Evolutionary conservation across 2,888 invertebrate species (phyloP).

Genomic region (Ceriagrion tenellum): DNA sequence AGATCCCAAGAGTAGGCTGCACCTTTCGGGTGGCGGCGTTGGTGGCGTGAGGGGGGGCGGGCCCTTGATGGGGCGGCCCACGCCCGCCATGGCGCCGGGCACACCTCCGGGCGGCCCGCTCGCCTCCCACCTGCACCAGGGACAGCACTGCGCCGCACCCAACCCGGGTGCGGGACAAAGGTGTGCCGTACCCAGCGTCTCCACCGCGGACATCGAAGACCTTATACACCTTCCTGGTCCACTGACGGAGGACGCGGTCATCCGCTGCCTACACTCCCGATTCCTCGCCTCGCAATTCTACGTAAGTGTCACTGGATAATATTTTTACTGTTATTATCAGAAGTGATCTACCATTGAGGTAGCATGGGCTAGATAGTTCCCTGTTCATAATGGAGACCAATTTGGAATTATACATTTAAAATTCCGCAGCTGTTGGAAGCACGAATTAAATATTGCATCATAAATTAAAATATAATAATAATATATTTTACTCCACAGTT

Average conservation of each 20-base stretch:
- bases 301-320: constrained; percentile 82
- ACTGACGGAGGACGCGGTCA: constrained; percentile 95
- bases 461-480: no score
- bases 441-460: no score
- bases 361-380: no score
- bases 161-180: constrained; percentile 33
- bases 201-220: constrained; percentile 86
- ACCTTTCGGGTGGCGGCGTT: constrained; percentile 70
- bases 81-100: constrained; percentile 64
- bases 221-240: constrained; percentile 95
- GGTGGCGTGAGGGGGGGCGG: constrained; percentile 70
- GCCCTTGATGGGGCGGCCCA: constrained; percentile 58
- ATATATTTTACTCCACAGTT: no score
- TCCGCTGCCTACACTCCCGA: constrained; percentile 93
- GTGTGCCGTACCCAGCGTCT: constrained; percentile 72
- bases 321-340: no score
- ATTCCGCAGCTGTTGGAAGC: no score
- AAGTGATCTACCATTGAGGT: no score
- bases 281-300: constrained; percentile 93
- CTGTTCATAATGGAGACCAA: no score
- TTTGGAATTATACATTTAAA: no score
- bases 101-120: constrained; percentile 73
- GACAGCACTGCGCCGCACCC: constrained; percentile 67
- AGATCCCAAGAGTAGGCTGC: constrained; percentile 73
- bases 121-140: constrained; percentile 73